Base-by-base conservation (phyloP, 2,113 vertebrate genomes). In the Oncorhynchus nerka region DNA sequence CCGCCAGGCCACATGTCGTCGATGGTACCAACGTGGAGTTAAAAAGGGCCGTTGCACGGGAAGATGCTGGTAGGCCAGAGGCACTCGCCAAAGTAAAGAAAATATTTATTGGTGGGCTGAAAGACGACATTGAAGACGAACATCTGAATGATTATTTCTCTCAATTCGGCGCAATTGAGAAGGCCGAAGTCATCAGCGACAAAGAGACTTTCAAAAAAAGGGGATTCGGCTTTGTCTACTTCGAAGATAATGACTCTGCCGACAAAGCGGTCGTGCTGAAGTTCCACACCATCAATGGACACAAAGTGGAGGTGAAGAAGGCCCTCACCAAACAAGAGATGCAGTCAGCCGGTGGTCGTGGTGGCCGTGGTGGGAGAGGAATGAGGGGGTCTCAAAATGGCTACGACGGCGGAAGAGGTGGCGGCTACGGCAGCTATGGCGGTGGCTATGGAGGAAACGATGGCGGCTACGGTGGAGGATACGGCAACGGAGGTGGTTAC, bases 51-150 rank as follows among this genome's bases (percentile, higher is more conserved):
- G 95, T 96, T 84, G 95, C 95, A 51, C 93, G 94, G 49, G 95
- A 96, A 91, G 95, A 96, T 85, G 95, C 95, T 34, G 94, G 94
- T 55, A 93, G 92, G 32, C 95, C 95, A 5, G 95, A 95, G 19
- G 95, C 95, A 3, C 95, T 96, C 81, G 95, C 95, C 0, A 96
- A 96, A 78, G 95, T 96, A 75, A 96, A 96, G 93, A 96, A 96
- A 87, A 95, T 96, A 64, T 96, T 96, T 62, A 93, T 96, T 57
- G 95, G 95, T 0, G 95, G 95, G 80, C 92, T 96, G 6, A 96
- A 96, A 80, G 95, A 94, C 81, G 95, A 96, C 76, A 92, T 96
- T 65, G 94, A 91, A n/a, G 94, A 96, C 84, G 92, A 91, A 79
- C 94, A 96, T 87, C 91, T 96, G 70, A 89, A 93, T 69, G 92